A percentile compares a stretch with the other conserved stretches of the same genome.
These are phyloP conservation scores for Diorhabda elongata DNA, from an alignment of 1,140 invertebrate species.

Conservation along the genomic window DNA sequence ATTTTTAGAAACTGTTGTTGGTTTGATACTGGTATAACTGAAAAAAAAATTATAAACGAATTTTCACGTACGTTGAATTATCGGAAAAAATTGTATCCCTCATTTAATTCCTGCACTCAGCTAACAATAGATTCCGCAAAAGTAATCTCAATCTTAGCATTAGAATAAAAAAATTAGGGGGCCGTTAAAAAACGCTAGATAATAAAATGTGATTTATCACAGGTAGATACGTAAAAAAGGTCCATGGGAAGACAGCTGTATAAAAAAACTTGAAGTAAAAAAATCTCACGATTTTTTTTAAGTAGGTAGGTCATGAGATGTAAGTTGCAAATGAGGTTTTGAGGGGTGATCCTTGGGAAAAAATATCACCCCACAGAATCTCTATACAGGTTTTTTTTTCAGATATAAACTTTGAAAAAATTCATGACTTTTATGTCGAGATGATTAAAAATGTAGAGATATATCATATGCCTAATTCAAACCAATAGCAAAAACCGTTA, in stretches of 20 bases:
- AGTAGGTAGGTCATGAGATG: neutral
- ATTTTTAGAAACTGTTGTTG: too few species aligned
- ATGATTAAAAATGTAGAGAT: too few species aligned
- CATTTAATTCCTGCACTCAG: too few species aligned
- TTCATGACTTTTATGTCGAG: too few species aligned
- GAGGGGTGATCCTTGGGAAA: neutral
- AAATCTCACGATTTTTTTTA: constrained; percentile 13
- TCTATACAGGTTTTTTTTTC: too few species aligned
- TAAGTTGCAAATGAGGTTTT: neutral
- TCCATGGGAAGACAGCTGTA: constrained; percentile 12
- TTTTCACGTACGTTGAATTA: too few species aligned
- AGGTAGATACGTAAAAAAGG: constrained; percentile 9
- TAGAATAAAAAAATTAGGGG: constrained; percentile 15
- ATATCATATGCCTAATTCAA: too few species aligned
- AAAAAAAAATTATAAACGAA: too few species aligned
- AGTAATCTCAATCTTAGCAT: constrained; percentile 13
- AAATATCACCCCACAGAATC: neutral
- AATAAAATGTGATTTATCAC: constrained; percentile 15
- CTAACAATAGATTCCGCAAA: constrained; percentile 6
- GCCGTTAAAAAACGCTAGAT: constrained; percentile 8
- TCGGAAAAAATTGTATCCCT: too few species aligned
- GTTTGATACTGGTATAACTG: too few species aligned
- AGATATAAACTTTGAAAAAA: too few species aligned
- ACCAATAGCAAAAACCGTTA: too few species aligned
- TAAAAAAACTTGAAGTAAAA: constrained; percentile 8